Evolutionary conservation across 2,797 vertebrate species (phyloP).

Genomic region (Eulemur mongoz): DNA sequence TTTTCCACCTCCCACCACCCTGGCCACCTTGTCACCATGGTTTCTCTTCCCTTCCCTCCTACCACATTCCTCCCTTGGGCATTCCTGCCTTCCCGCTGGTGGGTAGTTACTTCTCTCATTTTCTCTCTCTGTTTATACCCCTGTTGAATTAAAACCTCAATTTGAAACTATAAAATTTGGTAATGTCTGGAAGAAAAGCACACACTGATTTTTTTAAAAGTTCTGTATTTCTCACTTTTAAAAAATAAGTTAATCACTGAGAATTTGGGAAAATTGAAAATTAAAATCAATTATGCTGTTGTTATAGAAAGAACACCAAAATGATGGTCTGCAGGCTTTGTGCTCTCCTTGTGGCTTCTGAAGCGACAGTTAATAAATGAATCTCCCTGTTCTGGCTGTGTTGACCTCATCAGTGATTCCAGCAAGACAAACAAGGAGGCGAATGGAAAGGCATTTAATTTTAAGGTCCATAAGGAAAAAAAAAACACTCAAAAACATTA

Average conservation of each 20-base stretch:
- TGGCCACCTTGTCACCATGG: fast-evolving
- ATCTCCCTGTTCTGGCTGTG: constrained; percentile 64
- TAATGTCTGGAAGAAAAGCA: background rate
- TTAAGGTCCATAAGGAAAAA: constrained; percentile 82
- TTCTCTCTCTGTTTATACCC: background rate
- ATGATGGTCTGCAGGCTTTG: background rate
- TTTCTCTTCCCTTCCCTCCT: background rate
- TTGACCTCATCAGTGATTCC: constrained; percentile 72
- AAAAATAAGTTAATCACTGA: constrained; percentile 60
- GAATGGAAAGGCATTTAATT: constrained; percentile 83
- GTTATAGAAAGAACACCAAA: background rate
- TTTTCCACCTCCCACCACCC: fast-evolving
- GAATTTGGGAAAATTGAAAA: constrained; percentile 58
- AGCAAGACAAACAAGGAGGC: constrained; percentile 71
- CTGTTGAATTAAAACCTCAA: background rate
- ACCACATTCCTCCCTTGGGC: fast-evolving
- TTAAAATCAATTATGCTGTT: constrained; percentile 9
- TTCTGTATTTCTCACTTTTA: background rate
- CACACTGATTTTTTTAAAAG: background rate
- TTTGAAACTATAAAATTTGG: background rate
- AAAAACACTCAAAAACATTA: constrained; percentile 71
- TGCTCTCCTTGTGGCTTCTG: constrained; percentile 71
- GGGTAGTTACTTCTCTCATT: background rate
- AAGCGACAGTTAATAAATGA: constrained; percentile 77
- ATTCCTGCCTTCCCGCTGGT: background rate